Percentiles rank a stretch among this genome's conserved stretches.
phyloP scores from a whole-genome alignment of 2,888 invertebrate genomes.

The Parascotia fuliginaria region DNA sequence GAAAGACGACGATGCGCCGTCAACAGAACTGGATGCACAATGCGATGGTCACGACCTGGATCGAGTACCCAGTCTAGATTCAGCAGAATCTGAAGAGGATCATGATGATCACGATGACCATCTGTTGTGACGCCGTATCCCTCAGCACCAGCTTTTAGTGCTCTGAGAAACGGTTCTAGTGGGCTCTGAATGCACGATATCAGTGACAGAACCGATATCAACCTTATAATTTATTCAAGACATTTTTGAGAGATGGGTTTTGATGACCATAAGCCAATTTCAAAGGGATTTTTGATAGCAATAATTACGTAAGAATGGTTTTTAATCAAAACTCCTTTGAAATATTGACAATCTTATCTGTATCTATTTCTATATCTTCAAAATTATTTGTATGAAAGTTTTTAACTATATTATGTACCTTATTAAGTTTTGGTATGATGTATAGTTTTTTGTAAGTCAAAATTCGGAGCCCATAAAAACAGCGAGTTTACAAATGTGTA shows the following conservation, averaged over 20 bases:
- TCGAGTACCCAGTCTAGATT: conserved; percentile 74
- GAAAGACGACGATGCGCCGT: conserved; percentile 96
- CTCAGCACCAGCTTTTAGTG: conserved; percentile 77
- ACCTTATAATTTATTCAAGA: conserved; percentile 1
- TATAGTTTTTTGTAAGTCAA: neutral
- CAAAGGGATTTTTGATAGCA: neutral
- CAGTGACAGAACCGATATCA: conserved; percentile 18
- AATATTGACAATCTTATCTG: neutral
- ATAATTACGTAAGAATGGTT: neutral
- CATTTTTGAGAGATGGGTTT: neutral
- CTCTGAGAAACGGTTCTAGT: conserved; percentile 72
- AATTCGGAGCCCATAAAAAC: conserved; percentile 31
- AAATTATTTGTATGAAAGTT: conserved; percentile 1
- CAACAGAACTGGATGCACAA: conserved; percentile 81
- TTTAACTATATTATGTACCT: neutral
- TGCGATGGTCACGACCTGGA: conserved; percentile 84
- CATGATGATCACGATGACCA: conserved; percentile 78
- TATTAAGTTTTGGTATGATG: neutral
- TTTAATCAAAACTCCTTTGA: neutral
- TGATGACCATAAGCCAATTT: neutral
- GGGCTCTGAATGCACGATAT: conserved; percentile 42
- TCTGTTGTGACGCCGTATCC: conserved; percentile 83
- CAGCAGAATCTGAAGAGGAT: conserved; percentile 78
- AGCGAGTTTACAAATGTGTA: conserved; percentile 34
- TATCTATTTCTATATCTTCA: neutral